Percentiles rank a stretch among this genome's conserved stretches.
These are phyloP conservation scores for Rhyacophila evoluta DNA, from an alignment of 2,888 invertebrate species.

Conservation along the genomic window DNA sequence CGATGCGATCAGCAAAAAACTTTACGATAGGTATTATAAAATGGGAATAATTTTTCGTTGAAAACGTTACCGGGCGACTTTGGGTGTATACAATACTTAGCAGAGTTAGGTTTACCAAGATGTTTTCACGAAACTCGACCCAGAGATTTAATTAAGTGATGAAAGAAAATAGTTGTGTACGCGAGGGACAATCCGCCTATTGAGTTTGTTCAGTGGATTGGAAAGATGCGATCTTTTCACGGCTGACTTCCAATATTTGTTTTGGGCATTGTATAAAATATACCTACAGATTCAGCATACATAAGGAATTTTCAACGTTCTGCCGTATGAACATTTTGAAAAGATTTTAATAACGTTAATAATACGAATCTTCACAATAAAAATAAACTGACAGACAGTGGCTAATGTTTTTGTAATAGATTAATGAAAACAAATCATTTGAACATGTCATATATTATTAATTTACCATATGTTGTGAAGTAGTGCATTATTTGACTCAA, in stretches of 20 bases:
- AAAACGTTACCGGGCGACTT: not conserved
- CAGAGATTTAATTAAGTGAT: conserved; percentile 44
- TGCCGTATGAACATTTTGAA: too few relatives aligned
- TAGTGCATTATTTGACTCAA: too few relatives aligned
- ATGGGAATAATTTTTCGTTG: not conserved
- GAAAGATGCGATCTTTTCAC: conserved; percentile 26
- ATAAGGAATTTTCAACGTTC: not conserved
- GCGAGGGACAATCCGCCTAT: conserved; percentile 18
- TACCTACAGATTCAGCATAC: too few relatives aligned
- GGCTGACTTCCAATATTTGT: conserved; percentile 20
- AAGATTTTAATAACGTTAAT: too few relatives aligned
- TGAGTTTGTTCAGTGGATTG: conserved; percentile 41
- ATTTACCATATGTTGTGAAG: too few relatives aligned
- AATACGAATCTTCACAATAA: too few relatives aligned
- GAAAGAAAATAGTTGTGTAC: conserved; percentile 31
- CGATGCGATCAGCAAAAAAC: not conserved
- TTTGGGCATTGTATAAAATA: not conserved
- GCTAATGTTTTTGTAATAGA: too few relatives aligned
- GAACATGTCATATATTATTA: too few relatives aligned
- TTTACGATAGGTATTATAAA: not conserved
- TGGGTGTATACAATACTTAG: not conserved
- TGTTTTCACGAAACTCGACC: conserved; percentile 25
- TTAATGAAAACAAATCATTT: too few relatives aligned
- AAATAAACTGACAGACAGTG: too few relatives aligned
- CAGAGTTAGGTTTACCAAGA: not conserved